phyloP scores from a whole-genome alignment of 2,797 vertebrate genomes.

The Bradypodion pumilum region DNA sequence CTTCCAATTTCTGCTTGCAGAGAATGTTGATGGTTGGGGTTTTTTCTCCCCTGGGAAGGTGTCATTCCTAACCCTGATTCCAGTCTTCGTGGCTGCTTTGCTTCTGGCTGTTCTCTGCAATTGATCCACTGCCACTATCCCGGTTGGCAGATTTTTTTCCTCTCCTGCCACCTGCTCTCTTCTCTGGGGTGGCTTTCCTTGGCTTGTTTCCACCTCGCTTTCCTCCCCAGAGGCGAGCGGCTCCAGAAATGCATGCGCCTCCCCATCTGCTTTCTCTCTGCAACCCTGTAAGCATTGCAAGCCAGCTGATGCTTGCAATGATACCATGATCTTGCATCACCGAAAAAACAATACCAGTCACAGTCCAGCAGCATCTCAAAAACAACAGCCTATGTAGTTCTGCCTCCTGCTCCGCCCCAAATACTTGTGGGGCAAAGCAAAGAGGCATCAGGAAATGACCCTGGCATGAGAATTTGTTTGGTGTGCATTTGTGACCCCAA shows the following conservation, averaged over 20 bases:
- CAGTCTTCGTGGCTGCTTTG: neutral
- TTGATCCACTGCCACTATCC: neutral
- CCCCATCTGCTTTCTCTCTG: neutral
- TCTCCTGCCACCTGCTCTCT: slow-evolving; percentile 43
- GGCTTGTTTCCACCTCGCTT: slow-evolving; percentile 12
- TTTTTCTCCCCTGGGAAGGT: no score
- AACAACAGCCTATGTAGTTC: slow-evolving; percentile 17
- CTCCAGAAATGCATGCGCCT: neutral
- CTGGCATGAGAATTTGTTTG: no score
- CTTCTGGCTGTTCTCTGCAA: neutral
- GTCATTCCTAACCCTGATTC: neutral
- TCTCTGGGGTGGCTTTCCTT: slow-evolving; percentile 18
- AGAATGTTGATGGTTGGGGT: no score
- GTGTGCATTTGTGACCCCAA: no score
- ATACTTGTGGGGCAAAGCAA: no score
- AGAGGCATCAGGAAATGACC: no score
- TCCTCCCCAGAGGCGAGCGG: slow-evolving; percentile 27
- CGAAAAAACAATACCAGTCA: no score
- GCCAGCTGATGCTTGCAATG: slow-evolving; percentile 7
- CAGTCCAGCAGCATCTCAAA: neutral
- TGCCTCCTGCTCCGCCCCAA: no score
- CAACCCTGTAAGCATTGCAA: neutral
- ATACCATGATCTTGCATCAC: slow-evolving; percentile 36
- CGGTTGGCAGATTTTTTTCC: neutral
- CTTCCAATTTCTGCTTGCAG: no score